Base-by-base conservation (phyloP, 1,140 invertebrate species). In the Cheumatopsyche charites region DNA sequence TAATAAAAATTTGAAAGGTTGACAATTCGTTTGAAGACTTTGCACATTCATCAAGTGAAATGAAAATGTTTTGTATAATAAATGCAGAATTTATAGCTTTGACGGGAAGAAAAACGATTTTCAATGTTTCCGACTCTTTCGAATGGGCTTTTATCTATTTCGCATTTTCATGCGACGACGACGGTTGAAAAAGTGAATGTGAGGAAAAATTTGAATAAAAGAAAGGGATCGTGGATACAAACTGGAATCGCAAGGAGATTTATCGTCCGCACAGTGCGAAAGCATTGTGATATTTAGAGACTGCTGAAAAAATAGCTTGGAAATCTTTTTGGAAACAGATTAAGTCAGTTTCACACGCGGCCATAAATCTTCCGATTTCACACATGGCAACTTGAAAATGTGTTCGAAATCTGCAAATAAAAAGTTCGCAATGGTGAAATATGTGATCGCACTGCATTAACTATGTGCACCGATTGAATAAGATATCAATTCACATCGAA, bases 321-420 rank as follows among this genome's bases (percentile, higher is more conserved):
- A 52, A 52, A 52, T 52, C 47, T 52, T 52, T 52, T 52, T 17
- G 9, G 47, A 52, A 52, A 52, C n/a, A 52, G 47, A 52, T 52
- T 52, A 52, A 52, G 47, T 19, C 7, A 19, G n/a, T 52, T 19
- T 52, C 47, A 19, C 47, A 36, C 1, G 47, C 47, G 47, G 19
- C 47, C 19, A 52, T 52, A 52, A 52, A 52, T 52, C 47, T 52
- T 52, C 47, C n/a, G 19, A 15, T 52, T 17, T 19, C 47, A 52
- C 15, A 19, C 47, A 19, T 17, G 47, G 3, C 29, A 36, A 36
- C 29, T 36, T 36, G 29, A 36, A 36, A 36, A 36, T 36, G 29
- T 36, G 29, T 36, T 36, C 9, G 29, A 36, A 4, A 36, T 36
- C n/a, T n/a, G n/a, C n/a, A 36, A 4, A 36, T 36, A 36, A 36